phyloP scores from a whole-genome alignment of 2,797 vertebrate genomes.

The Amblyopsis hoosieri region DNA sequence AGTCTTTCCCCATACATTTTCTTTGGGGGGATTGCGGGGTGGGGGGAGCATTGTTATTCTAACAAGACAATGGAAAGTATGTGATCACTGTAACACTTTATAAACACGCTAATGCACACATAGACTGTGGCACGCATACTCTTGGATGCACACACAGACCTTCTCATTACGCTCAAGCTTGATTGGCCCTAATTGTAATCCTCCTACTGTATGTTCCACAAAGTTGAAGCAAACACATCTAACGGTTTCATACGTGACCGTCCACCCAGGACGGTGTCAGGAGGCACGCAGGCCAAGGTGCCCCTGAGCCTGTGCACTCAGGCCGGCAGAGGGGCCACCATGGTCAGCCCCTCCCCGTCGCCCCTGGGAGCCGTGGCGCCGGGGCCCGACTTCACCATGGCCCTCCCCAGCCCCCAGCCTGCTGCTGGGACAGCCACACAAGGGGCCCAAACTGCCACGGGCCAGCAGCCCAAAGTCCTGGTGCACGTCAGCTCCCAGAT shows the following conservation, averaged over 20 bases:
- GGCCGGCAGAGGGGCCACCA: constrained; percentile 83
- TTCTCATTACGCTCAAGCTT: background rate
- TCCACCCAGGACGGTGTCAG: constrained; percentile 81
- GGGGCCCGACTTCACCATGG: constrained; percentile 75
- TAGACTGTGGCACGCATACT: constrained; percentile 8
- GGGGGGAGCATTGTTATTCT: too few relatives aligned
- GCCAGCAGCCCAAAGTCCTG: constrained; percentile 90
- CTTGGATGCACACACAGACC: constrained; percentile 1
- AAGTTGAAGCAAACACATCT: background rate
- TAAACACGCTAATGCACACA: constrained; percentile 15
- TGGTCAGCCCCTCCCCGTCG: constrained; percentile 84
- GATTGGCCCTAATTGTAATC: background rate
- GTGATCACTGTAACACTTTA: background rate
- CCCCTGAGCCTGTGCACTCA: constrained; percentile 84
- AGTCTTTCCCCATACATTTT: too few relatives aligned
- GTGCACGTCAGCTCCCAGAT: constrained; percentile 93
- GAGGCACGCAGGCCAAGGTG: constrained; percentile 86
- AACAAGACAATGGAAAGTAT: too few relatives aligned
- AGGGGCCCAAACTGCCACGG: constrained; percentile 83
- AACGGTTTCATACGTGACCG: background rate
- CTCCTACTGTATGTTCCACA: background rate
- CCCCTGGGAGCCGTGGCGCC: constrained; percentile 68
- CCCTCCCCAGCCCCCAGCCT: constrained; percentile 77
- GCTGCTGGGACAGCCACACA: constrained; percentile 79
- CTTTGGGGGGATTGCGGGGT: too few relatives aligned